phyloP scores from a whole-genome alignment of 2,797 vertebrate species.

The Dallia pectoralis region DNA sequence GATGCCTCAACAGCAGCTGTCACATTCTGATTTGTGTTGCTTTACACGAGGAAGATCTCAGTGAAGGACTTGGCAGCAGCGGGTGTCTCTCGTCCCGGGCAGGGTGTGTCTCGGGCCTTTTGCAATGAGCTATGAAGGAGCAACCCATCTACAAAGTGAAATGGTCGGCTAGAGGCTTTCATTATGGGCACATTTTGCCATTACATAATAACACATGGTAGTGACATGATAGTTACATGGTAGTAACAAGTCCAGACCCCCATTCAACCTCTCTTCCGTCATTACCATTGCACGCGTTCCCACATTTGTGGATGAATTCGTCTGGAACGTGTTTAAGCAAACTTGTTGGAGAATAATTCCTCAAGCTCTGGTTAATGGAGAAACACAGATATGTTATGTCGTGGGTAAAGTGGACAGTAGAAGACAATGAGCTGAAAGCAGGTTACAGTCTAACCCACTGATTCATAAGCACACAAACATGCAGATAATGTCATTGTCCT shows the following conservation, averaged over 20 bases:
- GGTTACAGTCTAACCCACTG: constrained; percentile 25
- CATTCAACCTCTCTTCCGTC: too few species aligned
- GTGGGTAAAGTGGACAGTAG: too few species aligned
- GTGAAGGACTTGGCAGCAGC: neutral
- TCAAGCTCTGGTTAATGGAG: too few species aligned
- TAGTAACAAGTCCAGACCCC: too few species aligned
- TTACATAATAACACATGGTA: too few species aligned
- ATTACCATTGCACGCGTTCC: too few species aligned
- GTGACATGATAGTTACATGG: too few species aligned
- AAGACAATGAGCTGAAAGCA: neutral
- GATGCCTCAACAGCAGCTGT: neutral
- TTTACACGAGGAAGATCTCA: neutral
- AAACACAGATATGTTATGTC: too few species aligned
- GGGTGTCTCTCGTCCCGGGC: neutral
- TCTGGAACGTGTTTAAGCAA: too few species aligned
- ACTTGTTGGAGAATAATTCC: too few species aligned
- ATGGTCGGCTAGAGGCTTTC: neutral
- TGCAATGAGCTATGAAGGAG: neutral
- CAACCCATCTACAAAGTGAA: neutral
- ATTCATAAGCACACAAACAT: constrained; percentile 35
- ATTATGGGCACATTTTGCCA: too few species aligned
- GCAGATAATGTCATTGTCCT: constrained; percentile 35
- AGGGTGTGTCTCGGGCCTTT: neutral
- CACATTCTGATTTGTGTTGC: neutral
- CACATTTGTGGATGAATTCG: too few species aligned